Percentiles rank a stretch among this genome's conserved stretches.
phyloP scores from a whole-genome alignment of 2,888 invertebrate species.

The Oscheius sp. region DNA sequence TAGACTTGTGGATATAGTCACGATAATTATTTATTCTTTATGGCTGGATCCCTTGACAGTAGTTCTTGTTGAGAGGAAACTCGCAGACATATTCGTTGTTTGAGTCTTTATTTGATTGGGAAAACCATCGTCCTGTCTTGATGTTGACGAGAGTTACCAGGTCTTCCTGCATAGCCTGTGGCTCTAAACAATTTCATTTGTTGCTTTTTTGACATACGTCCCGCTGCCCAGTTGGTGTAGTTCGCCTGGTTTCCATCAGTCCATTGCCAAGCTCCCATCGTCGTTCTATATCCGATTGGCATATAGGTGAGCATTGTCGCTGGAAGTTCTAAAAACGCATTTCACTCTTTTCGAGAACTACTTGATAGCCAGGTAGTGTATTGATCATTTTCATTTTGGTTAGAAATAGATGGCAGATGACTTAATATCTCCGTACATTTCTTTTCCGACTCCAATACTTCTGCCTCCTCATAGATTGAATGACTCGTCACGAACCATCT shows the following conservation, averaged over 20 bases:
- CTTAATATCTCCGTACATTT: neutral
- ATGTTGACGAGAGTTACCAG: neutral
- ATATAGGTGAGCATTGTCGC: neutral
- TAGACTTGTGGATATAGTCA: too few relatives aligned
- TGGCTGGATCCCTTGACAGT: neutral
- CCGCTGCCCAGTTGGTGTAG: neutral
- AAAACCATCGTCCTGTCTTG: constrained; percentile 1
- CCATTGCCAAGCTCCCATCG: neutral
- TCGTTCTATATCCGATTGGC: neutral
- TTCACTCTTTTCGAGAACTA: neutral
- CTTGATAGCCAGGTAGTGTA: neutral
- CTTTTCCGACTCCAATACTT: constrained; percentile 1
- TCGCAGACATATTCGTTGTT: constrained; percentile 5
- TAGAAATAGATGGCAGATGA: constrained; percentile 1
- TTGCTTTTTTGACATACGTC: neutral
- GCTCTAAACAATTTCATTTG: neutral
- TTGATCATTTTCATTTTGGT: neutral
- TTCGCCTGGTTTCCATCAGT: neutral
- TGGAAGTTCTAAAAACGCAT: neutral
- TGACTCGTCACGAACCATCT: constrained; percentile 1
- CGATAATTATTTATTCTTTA: too few relatives aligned
- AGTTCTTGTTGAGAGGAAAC: constrained; percentile 3
- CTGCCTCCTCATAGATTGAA: neutral
- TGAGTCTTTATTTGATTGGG: neutral
- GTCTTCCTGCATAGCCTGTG: neutral